These are phyloP conservation scores for Cetonia aurata DNA, from an alignment of 2,888 invertebrate genomes.

Conservation along the genomic window DNA sequence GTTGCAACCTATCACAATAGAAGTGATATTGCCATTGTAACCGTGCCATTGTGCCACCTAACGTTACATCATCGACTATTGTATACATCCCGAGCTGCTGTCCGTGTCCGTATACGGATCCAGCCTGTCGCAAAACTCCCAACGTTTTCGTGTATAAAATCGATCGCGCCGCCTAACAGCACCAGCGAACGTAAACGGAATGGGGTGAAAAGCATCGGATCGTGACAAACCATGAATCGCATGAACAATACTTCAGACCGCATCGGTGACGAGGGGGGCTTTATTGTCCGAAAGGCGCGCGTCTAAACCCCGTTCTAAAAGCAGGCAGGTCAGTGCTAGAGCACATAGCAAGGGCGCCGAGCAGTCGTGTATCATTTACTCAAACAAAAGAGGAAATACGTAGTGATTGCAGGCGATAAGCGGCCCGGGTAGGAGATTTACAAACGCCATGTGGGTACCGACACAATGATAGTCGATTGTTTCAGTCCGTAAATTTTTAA, in stretches of 20 bases:
- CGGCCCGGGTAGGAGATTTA: constrained; percentile 44
- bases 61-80: too few relatives aligned
- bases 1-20: too few relatives aligned
- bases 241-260: constrained; percentile 9
- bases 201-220: constrained; percentile 4
- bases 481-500: constrained; percentile 16
- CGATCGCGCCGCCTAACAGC: too few relatives aligned
- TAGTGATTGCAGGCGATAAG: constrained; percentile 54
- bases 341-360: too few relatives aligned
- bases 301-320: constrained; percentile 10
- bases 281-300: neutral
- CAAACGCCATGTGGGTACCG: constrained; percentile 40
- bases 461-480: constrained; percentile 4
- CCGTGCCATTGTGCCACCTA: too few relatives aligned
- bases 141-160: too few relatives aligned
- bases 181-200: too few relatives aligned
- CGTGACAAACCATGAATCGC: constrained; percentile 16
- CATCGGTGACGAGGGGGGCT: neutral
- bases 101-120: too few relatives aligned
- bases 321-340: constrained; percentile 55
- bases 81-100: too few relatives aligned
- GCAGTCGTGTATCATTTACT: constrained; percentile 61
- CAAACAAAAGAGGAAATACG: constrained; percentile 55
- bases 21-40: too few relatives aligned
- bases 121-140: too few relatives aligned